These are phyloP conservation scores for Epicampocera succincta DNA, from an alignment of 2,888 invertebrate species.

Conservation along the genomic window DNA sequence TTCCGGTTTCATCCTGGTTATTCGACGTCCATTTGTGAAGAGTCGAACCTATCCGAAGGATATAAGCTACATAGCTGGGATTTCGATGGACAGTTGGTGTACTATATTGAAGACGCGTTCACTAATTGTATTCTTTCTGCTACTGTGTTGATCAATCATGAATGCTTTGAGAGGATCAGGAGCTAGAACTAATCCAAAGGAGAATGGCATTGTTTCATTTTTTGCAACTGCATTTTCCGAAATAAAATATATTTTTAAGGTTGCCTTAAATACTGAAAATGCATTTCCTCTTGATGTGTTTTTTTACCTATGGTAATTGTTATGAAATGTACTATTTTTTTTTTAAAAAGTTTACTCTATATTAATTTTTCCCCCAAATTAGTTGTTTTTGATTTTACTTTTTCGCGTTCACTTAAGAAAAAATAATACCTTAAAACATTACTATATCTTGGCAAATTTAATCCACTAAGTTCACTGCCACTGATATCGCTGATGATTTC, in stretches of 20 bases:
- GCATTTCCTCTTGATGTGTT: conserved; percentile 18
- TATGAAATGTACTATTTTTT: conserved; percentile 17
- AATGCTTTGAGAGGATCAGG: conserved; percentile 27
- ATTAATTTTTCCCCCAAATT: conserved; percentile 14
- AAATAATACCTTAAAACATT: conserved; percentile 32
- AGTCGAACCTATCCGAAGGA: conserved; percentile 31
- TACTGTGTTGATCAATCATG: conserved; percentile 16
- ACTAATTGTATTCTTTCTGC: conserved; percentile 5
- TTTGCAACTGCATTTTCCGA: conserved; percentile 15
- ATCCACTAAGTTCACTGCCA: too few relatives aligned
- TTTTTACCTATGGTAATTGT: conserved; percentile 22
- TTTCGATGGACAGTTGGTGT: conserved; percentile 1
- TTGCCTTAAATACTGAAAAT: conserved; percentile 36
- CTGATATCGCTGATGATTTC: too few relatives aligned
- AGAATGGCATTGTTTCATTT: conserved; percentile 24
- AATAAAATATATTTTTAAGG: conserved; percentile 13
- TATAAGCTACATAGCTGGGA: conserved; percentile 1
- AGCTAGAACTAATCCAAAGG: conserved; percentile 29
- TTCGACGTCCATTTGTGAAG: conserved; percentile 33
- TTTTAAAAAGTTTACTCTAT: conserved; percentile 1
- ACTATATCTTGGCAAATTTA: too few relatives aligned
- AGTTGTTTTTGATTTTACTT: conserved; percentile 6
- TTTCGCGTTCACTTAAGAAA: conserved; percentile 22
- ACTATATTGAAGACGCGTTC: conserved; percentile 6
- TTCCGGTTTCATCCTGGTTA: too few relatives aligned